Base-by-base conservation (phyloP, 2,797 vertebrate genomes). In the Enteromius afrohamiltoni region DNA sequence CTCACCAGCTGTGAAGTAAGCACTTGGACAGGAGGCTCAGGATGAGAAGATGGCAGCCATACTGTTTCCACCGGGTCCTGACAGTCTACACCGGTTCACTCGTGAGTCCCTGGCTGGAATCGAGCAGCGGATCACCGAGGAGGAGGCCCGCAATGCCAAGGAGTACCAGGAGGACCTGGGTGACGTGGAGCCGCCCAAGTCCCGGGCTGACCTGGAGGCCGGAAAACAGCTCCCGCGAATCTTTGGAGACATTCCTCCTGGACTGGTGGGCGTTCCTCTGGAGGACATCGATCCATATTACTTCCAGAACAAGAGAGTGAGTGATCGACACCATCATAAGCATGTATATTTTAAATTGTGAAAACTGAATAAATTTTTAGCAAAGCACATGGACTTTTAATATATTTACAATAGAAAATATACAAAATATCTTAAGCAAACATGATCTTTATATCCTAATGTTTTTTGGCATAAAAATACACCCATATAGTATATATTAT, bases 1-100 rank as follows among this genome's bases (percentile, higher is more conserved):
- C 34, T 69, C 31, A 5, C 47, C 90, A 97, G 96, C 93, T 94
- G 92, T 95, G 78, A 83, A 92, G 90, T 89, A 92, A 95, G 91
- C 90, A 89, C 94, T 92, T 94, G 96, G 92, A 96, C 94, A 96
- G 94, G 93, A 93, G 93, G 90, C 95, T 96, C 98, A 99, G 98
- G 97, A 99, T 99, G 98, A 98, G 96, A 99, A 99, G 96, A 99
- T 99, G 98, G 97, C 97, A 94, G 94, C 95, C 89, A 93, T 95
- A 96, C 95, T 99, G 96, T 97, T 98, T 95, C 96, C 97, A 96
- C 95, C 97, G 90, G 96, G 97, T 96, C 95, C 97, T 93, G 95
- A 97, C 95, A 97, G 96, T 96, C 97, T 99, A 94, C 97, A 96
- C 94, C 97, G 96, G 94, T 99, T 99, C 96, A 99, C 97, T 85